A percentile compares a stretch with the other conserved stretches of the same genome.
Conservation (phyloP, 2,797 vertebrate species). For the Anguilla pacifica region DNA sequence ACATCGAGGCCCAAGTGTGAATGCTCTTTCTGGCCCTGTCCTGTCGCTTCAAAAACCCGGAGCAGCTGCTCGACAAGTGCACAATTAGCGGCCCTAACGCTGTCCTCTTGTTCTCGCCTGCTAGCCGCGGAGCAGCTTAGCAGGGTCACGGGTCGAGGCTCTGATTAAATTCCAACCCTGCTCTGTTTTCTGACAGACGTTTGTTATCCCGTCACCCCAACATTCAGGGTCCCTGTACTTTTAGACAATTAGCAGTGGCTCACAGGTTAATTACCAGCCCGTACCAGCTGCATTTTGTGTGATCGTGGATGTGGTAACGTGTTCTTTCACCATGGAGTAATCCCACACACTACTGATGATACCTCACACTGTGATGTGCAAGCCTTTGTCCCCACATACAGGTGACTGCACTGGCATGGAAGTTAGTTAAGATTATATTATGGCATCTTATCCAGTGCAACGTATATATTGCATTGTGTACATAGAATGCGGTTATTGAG, state of each 20-base stretch:
- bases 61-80: background rate
- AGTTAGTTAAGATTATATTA: too few species aligned
- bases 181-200: background rate
- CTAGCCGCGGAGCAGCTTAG: background rate
- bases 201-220: background rate
- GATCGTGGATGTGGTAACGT: background rate
- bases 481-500: too few species aligned
- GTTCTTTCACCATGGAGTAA: background rate
- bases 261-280: background rate
- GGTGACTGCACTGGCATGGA: background rate
- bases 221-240: background rate
- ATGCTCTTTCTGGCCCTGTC: background rate
- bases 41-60: background rate
- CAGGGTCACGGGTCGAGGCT: background rate
- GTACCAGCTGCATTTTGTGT: background rate
- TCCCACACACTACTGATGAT: background rate
- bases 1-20: background rate
- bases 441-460: too few species aligned
- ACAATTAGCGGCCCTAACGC: background rate
- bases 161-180: conserved; percentile 9
- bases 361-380: background rate
- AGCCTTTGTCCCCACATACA: background rate
- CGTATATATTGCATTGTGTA: too few species aligned
- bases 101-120: background rate
- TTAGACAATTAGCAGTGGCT: background rate